phyloP scores from a whole-genome alignment of 35 echinoderm and acorn worm species.

The Anneissia japonica region DNA sequence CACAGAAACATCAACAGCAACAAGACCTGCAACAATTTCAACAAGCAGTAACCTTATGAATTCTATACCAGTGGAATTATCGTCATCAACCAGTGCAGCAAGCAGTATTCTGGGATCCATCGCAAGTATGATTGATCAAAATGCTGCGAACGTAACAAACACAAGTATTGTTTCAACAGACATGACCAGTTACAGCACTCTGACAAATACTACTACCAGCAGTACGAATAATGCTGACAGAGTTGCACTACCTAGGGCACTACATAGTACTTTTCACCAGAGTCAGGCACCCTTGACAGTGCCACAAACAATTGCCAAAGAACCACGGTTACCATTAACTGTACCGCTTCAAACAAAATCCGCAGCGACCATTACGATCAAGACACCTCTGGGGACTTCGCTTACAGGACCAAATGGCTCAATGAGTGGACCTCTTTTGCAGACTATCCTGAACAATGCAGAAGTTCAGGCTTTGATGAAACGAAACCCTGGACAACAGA shows the following conservation, averaged over 20 bases:
- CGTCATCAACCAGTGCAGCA: background rate
- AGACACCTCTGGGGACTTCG: constrained; percentile 41
- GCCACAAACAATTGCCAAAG: background rate
- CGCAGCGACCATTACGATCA: constrained; percentile 46
- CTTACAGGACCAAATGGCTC: background rate
- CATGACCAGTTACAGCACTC: background rate
- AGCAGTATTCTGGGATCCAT: constrained; percentile 1
- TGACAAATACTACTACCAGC: background rate
- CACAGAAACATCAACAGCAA: background rate
- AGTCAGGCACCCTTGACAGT: background rate
- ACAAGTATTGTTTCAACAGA: background rate
- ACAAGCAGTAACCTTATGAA: background rate
- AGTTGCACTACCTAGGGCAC: no score
- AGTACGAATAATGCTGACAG: background rate
- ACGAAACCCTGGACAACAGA: constrained; percentile 82
- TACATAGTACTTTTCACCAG: background rate
- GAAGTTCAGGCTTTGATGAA: constrained; percentile 74
- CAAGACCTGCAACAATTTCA: background rate
- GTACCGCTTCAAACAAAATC: background rate
- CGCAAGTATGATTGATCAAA: background rate
- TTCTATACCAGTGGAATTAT: background rate
- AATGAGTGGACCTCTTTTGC: constrained; percentile 67
- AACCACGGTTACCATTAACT: background rate
- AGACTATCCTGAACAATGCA: constrained; percentile 75
- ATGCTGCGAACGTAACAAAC: background rate